These are phyloP conservation scores for Mesocricetus auratus DNA, from an alignment of 2,113 vertebrate species.

Conservation along the genomic window DNA sequence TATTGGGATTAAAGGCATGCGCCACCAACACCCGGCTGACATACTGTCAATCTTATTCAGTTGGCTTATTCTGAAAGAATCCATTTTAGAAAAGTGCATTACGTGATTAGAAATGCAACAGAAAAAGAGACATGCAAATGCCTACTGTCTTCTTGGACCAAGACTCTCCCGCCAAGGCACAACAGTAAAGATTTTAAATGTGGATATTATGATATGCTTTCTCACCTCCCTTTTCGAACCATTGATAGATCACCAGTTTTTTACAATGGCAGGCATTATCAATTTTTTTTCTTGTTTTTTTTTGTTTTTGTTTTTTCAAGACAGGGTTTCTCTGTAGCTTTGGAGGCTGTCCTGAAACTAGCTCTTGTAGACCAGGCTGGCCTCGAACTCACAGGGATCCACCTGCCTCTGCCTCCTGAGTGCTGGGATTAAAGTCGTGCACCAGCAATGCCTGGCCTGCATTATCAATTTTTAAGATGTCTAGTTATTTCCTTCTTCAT, in stretches of 20 bases:
- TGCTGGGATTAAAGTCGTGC: no score
- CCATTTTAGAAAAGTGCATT: slow-evolving; percentile 30
- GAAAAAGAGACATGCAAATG: neutral
- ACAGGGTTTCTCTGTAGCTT: no score
- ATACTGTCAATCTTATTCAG: neutral
- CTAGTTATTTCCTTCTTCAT: neutral
- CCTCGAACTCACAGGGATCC: no score
- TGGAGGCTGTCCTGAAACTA: no score
- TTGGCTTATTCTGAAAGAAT: neutral
- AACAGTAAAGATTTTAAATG: neutral
- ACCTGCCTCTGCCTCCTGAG: no score
- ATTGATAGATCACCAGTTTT: neutral
- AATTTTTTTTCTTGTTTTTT: no score
- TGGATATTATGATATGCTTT: neutral
- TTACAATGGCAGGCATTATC: neutral
- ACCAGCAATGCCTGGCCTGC: no score
- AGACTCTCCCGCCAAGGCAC: neutral
- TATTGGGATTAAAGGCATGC: neutral
- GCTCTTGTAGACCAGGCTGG: no score
- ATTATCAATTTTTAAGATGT: neutral
- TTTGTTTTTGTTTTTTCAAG: no score
- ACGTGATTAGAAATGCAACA: neutral
- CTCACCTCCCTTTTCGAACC: neutral
- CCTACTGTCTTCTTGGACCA: neutral
- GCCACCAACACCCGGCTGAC: neutral